These are phyloP conservation scores for Trichonephila inaurata DNA, from an alignment of 1,140 invertebrate species.

Conservation along the genomic window DNA sequence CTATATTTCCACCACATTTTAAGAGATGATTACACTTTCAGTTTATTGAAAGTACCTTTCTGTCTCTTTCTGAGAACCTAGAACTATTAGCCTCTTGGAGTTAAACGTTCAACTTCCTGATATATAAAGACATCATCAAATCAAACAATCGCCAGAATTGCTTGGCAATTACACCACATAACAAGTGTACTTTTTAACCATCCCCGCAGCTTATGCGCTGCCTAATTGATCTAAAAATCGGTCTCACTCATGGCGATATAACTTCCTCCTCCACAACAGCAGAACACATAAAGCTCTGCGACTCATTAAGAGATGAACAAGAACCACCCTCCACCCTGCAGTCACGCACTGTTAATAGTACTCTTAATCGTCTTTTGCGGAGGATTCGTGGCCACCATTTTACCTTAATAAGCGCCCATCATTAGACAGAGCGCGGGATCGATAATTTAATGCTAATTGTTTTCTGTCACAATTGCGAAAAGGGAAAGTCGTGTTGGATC, in stretches of 20 bases:
- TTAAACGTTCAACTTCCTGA: background rate
- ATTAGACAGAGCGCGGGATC: constrained; percentile 5
- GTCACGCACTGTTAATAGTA: constrained; percentile 15
- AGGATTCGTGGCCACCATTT: constrained; percentile 24
- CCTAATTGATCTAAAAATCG: constrained; percentile 41
- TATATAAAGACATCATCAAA: constrained; percentile 7
- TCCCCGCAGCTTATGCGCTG: background rate
- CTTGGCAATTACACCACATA: background rate
- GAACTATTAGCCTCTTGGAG: background rate
- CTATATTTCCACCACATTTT: too few species aligned
- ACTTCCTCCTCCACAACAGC: background rate
- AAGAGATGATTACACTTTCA: too few species aligned
- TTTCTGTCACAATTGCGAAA: background rate
- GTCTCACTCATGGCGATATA: background rate
- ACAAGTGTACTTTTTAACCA: background rate
- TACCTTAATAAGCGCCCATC: constrained; percentile 15
- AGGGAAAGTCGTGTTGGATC: background rate
- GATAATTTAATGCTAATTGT: constrained; percentile 36
- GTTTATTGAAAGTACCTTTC: too few species aligned
- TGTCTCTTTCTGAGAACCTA: background rate
- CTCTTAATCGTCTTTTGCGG: constrained; percentile 5
- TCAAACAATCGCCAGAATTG: background rate
- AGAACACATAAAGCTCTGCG: background rate
- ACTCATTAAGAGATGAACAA: constrained; percentile 14
- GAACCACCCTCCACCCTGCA: background rate